Evolutionary conservation across 2,797 vertebrate species (phyloP), one percentile per base, ranked within the genome.

Genomic region (Heliangelus exortis): DNA sequence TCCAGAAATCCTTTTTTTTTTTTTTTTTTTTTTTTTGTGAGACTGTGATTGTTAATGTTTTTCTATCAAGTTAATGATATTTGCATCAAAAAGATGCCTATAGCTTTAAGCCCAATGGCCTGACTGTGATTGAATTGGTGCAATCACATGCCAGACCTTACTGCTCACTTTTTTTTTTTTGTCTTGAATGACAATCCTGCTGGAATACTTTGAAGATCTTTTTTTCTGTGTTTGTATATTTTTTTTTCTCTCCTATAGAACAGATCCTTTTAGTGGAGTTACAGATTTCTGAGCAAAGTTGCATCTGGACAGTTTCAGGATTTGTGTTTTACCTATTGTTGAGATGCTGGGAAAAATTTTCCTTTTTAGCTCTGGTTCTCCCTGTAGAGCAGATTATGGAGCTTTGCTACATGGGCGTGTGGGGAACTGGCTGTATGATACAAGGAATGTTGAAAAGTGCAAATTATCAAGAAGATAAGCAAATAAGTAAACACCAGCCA

Each of bases 401-500:
- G 39, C 58, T 62, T 33, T 88, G 55, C 14, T 62, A 10, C 13
- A 2, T 2, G 8, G 10, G 28, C 39, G 41, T 41, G 50, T 47
- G 28, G 39, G n/a, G 2, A 21, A 58, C 33, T 6, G 4, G 58
- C 62, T 81, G 4, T 17, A 2, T 22, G 26, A 75, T 53, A 57
- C 65, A 68, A 76, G 33, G n/a, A 33, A 21, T 26, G 47, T 15
- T 76, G 87, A 58, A 91, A 93, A 91, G 73, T 69, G 43, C 51
- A 76, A 72, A 48, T 16, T 6, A n/a, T 53, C 47, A 16, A 58
- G 39, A 69, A 58, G 41, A 81, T 61, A 67, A 83, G 50, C 29
- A 65, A 89, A 62, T 57, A 55, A 61, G 19, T 74, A 67, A 34
- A 39, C 33, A 67, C 31, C 34, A 94, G 75, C 34, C 20, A 50